Base-by-base conservation (phyloP, 1,140 invertebrate species). In the Penaeus japonicus region DNA sequence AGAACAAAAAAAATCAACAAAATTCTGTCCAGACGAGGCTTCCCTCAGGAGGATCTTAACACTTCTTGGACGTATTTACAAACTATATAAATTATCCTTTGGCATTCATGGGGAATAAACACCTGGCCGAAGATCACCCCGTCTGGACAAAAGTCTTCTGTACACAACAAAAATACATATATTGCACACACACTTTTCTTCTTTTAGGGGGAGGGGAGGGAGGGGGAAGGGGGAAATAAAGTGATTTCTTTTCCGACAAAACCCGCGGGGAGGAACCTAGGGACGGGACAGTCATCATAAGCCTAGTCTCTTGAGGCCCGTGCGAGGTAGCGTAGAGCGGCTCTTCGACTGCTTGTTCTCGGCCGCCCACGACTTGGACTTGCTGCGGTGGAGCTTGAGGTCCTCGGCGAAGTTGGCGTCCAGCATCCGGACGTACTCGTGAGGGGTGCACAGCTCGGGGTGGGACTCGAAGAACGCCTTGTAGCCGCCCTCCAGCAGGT, bases 401-500 rank as follows among this genome's bases (percentile, higher is more conserved):
- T 97, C 96, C 22, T 94, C 94, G 83, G 95, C 94, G 91, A 96
- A 95, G 85, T 95, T 94, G 4, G 95, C 95, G 91, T 97, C 94
- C 57, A 95, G 92, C 97, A 98, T 98, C 7, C 95, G 95, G 62
- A 94, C 94, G 91, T 98, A 98, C 0, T 94, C 93, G 30, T 94
- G 93, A 0, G 97, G 97, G 55, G 94, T 94, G 93, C 98, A 99
- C 30, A 97, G 93, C 0, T 94, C 93, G n/a, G 93, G 93, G 90
- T 95, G 94, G 0, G 94, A 93, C 89, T 95, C 93, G 92, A 94
- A 99, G 93, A 99, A 99, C 53, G 94, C 94, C 91, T 97, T 96
- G 93, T 99, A 99, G 4, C 99, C 99, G 0, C 97, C 97, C 91
- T 98, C 95, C 10, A 99, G 94, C 0, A 99, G 93, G 92, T 99